A percentile compares a stretch with the other conserved stretches of the same genome.
These are phyloP conservation scores for Drosophila ambigua DNA, from an alignment of 1,140 invertebrate species.

Conservation along the genomic window DNA sequence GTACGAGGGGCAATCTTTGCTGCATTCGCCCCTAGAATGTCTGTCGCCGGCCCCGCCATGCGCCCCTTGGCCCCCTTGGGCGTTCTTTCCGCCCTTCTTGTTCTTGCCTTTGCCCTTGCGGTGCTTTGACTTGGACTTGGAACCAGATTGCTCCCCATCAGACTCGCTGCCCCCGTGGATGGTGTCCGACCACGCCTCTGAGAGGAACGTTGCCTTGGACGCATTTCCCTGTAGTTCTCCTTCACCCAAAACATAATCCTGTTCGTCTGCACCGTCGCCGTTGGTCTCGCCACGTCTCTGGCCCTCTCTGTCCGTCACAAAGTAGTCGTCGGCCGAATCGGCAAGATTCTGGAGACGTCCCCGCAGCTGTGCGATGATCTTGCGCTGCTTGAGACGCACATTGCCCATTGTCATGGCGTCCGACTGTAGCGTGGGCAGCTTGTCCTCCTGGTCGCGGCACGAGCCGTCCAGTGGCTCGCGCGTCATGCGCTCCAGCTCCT, in stretches of 20 bases:
- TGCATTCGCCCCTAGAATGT: not conserved
- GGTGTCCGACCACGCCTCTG: slow-evolving; percentile 9
- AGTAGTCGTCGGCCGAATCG: not conserved
- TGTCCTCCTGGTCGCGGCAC: not conserved
- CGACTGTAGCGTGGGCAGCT: slow-evolving; percentile 30
- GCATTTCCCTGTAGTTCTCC: not conserved
- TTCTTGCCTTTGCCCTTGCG: slow-evolving; percentile 1
- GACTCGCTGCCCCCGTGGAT: not conserved
- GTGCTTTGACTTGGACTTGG: not conserved
- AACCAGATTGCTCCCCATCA: too few relatives aligned
- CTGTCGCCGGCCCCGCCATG: not conserved
- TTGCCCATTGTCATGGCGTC: slow-evolving; percentile 38
- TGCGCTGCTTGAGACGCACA: slow-evolving; percentile 42
- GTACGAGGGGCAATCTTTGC: not conserved
- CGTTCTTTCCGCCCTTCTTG: not conserved
- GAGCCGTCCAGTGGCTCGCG: slow-evolving; percentile 30
- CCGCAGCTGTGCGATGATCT: slow-evolving; percentile 48
- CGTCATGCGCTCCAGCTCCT: slow-evolving; percentile 51
- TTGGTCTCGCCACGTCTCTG: not conserved
- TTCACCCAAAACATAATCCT: not conserved
- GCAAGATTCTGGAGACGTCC: slow-evolving; percentile 23
- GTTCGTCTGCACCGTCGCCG: not conserved
- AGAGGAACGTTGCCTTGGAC: not conserved
- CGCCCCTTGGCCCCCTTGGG: not conserved
- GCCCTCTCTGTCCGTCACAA: slow-evolving; percentile 11